Evolutionary conservation across 1,140 invertebrate species (phyloP).

Genomic region (Dysdera silvatica): DNA sequence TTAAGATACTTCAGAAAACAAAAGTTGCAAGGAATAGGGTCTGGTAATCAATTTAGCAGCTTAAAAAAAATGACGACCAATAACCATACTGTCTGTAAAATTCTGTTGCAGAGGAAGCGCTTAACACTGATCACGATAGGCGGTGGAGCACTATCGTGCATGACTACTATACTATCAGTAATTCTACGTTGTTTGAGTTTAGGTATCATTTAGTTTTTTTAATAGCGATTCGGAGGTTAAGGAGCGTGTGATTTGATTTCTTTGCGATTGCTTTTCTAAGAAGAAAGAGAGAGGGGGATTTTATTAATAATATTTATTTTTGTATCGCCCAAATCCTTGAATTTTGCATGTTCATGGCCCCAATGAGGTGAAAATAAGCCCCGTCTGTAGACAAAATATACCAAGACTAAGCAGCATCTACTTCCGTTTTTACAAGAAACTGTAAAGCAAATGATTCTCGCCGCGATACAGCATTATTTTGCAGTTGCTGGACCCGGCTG

Average conservation of each 20-base stretch:
- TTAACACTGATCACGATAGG: not conserved
- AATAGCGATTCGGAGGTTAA: not conserved
- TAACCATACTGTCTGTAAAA: not conserved
- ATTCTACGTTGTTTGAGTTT: not conserved
- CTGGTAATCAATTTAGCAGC: not conserved
- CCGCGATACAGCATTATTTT: not conserved
- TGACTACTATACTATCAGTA: not conserved
- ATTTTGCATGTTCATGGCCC: not conserved
- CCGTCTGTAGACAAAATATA: not conserved
- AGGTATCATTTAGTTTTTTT: not conserved
- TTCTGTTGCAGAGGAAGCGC: not conserved
- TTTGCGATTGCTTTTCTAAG: not conserved
- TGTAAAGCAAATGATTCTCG: not conserved
- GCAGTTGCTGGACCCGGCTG: not conserved
- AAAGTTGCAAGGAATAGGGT: not conserved
- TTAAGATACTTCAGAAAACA: not conserved
- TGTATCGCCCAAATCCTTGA: not conserved
- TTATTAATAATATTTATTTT: not conserved
- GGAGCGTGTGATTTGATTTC: not conserved
- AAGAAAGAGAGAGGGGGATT: not conserved
- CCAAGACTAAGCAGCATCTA: not conserved
- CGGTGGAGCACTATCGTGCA: not conserved
- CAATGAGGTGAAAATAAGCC: not conserved
- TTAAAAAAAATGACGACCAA: not conserved
- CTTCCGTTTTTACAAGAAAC: not conserved